Evolutionary conservation across 2,888 invertebrate genomes (phyloP), one percentile per base, ranked within the genome.

Genomic region (Diarsia dahlii): DNA sequence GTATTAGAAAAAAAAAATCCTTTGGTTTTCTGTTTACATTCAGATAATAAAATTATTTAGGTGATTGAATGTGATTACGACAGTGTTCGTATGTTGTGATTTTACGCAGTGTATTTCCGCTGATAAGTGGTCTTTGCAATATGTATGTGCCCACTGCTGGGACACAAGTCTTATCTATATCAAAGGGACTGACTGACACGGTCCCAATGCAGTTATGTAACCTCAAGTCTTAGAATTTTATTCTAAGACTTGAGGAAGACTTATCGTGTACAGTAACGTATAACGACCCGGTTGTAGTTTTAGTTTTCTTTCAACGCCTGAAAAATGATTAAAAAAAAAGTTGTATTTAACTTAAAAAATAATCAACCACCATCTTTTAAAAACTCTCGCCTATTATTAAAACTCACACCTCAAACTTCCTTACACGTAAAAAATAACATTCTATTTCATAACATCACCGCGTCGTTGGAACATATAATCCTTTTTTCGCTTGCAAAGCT

Each of bases 401-500:
- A 70, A 65, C 23, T 63, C 66, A 12, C 4, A 50, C 58, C 56
- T 71, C 12, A 45, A 80, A 72, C 82, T 73, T 71, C 28, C 52
- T 63, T n/a, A 28, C 34, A 63, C 20, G 50, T 62, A 23, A 76
- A 48, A 39, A 64, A 63, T 46, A 78, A 52, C 63, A 74, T 71
- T 74, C 23, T 68, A 71, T 75, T 76, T 74, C 46, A 71, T 74
- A 50, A 46, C 39, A 13, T n/a, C 48, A 39, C 39, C 39, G 60
- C 28, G 63, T 63, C 45, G 63, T 63, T 63, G 63, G 60, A 77
- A 80, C 80, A 78, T 72, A 77, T 84, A 78, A 82, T 80, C 69
- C 68, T 81, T 80, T 86, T 85, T 83, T 79, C 73, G 60, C 73
- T 71, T 60, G 56, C 69, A 74, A 86, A 80, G 74, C 84, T 85